Conservation (phyloP, 2,888 invertebrate species). For the Galeopsomyia nigrocyanea region DNA sequence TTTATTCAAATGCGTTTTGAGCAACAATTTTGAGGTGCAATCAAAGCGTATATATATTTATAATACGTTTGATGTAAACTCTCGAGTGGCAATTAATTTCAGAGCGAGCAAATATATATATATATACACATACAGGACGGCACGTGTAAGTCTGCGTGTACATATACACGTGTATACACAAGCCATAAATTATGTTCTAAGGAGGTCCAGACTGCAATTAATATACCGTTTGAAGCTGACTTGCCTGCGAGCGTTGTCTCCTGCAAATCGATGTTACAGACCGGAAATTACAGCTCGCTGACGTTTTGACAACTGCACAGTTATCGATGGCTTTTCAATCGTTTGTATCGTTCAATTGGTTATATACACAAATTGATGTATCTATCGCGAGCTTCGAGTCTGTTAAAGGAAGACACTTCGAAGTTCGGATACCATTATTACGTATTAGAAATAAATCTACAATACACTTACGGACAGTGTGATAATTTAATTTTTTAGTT, state of each 20-base stretch:
- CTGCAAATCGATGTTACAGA: slow-evolving; percentile 46
- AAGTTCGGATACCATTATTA: no score
- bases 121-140: not conserved
- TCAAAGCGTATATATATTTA: no score
- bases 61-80: slow-evolving; percentile 16
- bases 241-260: slow-evolving; percentile 46
- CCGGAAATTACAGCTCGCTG: not conserved
- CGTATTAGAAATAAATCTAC: no score
- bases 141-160: not conserved
- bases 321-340: slow-evolving; percentile 40
- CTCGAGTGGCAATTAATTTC: slow-evolving; percentile 22
- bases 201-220: slow-evolving; percentile 60
- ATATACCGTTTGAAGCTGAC: slow-evolving; percentile 53
- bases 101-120: slow-evolving; percentile 4
- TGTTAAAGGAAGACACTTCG: no score
- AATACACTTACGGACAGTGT: no score
- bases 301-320: not conserved
- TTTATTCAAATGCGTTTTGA: no score
- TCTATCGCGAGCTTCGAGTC: no score
- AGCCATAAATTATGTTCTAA: slow-evolving; percentile 65
- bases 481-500: no score
- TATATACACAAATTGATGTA: no score
- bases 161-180: not conserved
- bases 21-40: no score
- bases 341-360: not conserved